Evolutionary conservation across 1,140 invertebrate genomes (phyloP), one percentile per base, ranked within the genome.

Genomic region (Apolygus lucorum): DNA sequence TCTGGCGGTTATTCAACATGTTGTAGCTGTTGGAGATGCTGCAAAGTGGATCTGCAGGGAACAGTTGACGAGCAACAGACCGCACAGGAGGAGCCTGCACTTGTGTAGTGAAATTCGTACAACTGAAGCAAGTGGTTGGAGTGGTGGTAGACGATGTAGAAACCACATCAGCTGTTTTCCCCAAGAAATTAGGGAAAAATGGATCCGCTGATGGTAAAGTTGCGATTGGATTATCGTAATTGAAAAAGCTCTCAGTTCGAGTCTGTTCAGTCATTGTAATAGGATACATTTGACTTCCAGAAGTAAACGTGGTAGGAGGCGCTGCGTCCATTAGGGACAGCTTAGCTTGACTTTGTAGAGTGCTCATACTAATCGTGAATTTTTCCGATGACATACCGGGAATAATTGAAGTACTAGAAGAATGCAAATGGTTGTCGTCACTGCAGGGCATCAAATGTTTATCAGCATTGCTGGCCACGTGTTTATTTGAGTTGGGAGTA

Each of bases 61-160:
- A 59, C 54, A 59, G 22, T 22, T 59, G 54, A 14, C 54, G 54
- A 59, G 54, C 54, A 13, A 59, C 54, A 17, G 54, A 59, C 4
- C 54, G 11, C 4, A 11, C 11, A 59, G 54, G 54, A 59, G 54
- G 22, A 4, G 54, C 11, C 8, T 49, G 8, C 17, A 8, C n/a
- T 59, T 59, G 54, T 59, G 54, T 4, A 4, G 54, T 59, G 54
- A 59, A 59, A 22, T 8, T 14, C 11, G 11, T 17, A 22, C 22
- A 59, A 24, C 54, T 59, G 22, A 59, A 59, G 4, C 8, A 4
- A 24, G 2, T 59, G 8, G 34, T 49, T 22, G 54, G 13, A 8
- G 13, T 8, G 8, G 22, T 13, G 22, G 11, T 8, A 49, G 34
- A 49, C 17, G 34, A 8, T 17, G 17, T 17, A 11, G 34, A 49